Conservation (phyloP, 1,140 invertebrate genomes). For the Chironomus tepperi region DNA sequence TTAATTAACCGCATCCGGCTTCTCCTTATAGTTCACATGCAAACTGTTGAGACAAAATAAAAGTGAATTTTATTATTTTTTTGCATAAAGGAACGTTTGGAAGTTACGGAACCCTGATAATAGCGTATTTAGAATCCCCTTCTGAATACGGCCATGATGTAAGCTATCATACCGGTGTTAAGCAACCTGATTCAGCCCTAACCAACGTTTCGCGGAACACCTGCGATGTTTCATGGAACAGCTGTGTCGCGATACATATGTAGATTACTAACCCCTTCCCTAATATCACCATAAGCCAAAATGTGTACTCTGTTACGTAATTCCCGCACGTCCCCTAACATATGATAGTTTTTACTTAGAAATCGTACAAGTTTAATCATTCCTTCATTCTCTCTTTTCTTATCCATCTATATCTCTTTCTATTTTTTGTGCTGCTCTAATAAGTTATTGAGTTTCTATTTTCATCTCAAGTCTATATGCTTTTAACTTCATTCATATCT, state of each 20-base stretch:
- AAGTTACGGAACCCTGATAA: too few relatives aligned
- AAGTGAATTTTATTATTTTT: neutral
- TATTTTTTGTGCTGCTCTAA: neutral
- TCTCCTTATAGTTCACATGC: neutral
- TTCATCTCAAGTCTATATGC: neutral
- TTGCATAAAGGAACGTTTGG: neutral
- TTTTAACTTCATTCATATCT: neutral
- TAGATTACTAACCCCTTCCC: too few relatives aligned
- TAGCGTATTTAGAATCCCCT: too few relatives aligned
- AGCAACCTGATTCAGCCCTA: too few relatives aligned
- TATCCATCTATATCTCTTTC: neutral
- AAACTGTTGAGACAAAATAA: neutral
- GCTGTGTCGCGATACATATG: too few relatives aligned
- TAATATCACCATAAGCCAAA: too few relatives aligned
- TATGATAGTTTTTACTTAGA: neutral
- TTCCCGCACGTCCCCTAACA: neutral
- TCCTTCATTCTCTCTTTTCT: neutral
- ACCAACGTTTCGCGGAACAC: too few relatives aligned
- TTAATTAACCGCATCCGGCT: constrained; percentile 11
- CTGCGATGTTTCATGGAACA: too few relatives aligned
- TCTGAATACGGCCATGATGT: too few relatives aligned
- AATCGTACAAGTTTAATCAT: neutral
- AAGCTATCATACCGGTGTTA: too few relatives aligned
- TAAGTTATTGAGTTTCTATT: constrained; percentile 15
- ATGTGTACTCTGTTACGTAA: too few relatives aligned